A percentile compares a stretch with the other conserved stretches of the same genome.
Conservation (phyloP, 2,888 invertebrate species). For the Podotricha telesiphe region DNA sequence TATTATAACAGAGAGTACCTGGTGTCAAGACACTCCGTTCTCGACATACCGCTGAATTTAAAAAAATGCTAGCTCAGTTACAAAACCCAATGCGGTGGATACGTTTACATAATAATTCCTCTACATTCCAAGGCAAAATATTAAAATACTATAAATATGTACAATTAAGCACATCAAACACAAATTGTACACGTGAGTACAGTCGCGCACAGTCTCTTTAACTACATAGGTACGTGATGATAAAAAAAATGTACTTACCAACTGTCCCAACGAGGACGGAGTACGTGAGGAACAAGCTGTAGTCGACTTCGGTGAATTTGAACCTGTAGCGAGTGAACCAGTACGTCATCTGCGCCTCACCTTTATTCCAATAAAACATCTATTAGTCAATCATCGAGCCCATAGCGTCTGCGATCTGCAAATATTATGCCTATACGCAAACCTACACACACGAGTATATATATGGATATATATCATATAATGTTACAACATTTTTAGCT, state of each 20-base stretch:
- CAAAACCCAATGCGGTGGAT: too few relatives aligned
- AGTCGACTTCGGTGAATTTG: slow-evolving; percentile 84
- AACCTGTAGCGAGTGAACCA: slow-evolving; percentile 83
- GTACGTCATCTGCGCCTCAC: slow-evolving; percentile 84
- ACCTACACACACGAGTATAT: not conserved
- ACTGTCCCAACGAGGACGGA: slow-evolving; percentile 82
- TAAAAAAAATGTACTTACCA: slow-evolving; percentile 69
- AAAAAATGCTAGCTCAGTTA: too few relatives aligned
- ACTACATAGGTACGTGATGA: slow-evolving; percentile 27
- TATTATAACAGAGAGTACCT: too few relatives aligned
- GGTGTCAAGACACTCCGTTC: too few relatives aligned
- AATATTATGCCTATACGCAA: slow-evolving; percentile 55
- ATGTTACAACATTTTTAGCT: too few relatives aligned
- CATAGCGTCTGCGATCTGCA: slow-evolving; percentile 61
- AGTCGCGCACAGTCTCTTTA: not conserved
- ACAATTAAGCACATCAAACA: too few relatives aligned
- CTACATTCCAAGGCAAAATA: too few relatives aligned
- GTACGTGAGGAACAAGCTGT: slow-evolving; percentile 82
- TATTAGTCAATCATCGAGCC: slow-evolving; percentile 63
- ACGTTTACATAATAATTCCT: too few relatives aligned
- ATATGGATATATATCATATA: not conserved
- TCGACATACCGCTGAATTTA: too few relatives aligned
- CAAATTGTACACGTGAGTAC: not conserved
- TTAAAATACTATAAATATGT: too few relatives aligned
- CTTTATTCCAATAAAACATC: slow-evolving; percentile 76